A percentile compares a stretch with the other conserved stretches of the same genome.
Evolutionary conservation across 2,113 vertebrate genomes (phyloP).

Genomic region (Prunella fulvescens): DNA sequence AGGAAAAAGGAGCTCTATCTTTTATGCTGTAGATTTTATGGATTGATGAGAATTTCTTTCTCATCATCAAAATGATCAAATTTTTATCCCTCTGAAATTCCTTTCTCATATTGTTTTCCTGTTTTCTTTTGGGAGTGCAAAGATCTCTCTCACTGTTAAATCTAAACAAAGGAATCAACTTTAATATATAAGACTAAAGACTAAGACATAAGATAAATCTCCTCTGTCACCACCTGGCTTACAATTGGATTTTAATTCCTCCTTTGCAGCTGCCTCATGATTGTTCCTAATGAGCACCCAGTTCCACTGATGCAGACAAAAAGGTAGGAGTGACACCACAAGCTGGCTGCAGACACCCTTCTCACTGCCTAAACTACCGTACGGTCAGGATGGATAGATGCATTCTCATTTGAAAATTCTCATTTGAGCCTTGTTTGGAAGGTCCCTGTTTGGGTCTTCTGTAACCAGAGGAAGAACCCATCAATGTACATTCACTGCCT

Average conservation of each 20-base stretch:
- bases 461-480: constrained; percentile 26
- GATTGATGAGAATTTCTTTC: background rate
- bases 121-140: background rate
- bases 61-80: background rate
- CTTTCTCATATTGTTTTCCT: background rate
- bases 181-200: background rate
- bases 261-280: background rate
- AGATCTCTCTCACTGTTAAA: background rate
- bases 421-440: background rate
- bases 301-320: background rate
- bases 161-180: background rate
- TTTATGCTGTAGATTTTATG: background rate
- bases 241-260: background rate
- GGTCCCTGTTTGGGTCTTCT: background rate
- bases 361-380: background rate
- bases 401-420: background rate
- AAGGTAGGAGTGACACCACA: background rate
- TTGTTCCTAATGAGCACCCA: background rate
- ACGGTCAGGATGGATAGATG: background rate
- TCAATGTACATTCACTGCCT: background rate
- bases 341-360: background rate
- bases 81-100: background rate
- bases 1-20: background rate
- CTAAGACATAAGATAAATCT: background rate
- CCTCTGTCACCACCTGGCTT: background rate